Evolutionary conservation across 1,140 invertebrate genomes (phyloP), one percentile per base, ranked within the genome.

Genomic region (Lepidotrigona ventralis): DNA sequence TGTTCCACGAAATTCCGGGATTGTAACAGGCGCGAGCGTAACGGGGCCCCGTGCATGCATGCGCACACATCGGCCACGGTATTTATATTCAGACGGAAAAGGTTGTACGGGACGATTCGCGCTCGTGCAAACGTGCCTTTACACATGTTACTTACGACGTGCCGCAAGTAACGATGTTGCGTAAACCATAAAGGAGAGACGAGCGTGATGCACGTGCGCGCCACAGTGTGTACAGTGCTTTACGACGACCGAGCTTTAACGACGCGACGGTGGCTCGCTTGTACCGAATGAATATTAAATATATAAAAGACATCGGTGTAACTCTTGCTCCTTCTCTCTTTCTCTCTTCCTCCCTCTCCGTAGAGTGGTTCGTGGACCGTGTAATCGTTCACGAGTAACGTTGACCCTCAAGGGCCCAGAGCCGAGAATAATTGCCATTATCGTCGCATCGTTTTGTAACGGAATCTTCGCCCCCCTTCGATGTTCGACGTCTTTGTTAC

Each of bases 91-190:
- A 74, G 46, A 68, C 46, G 26, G 76, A 77, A 23, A 58, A 60
- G 46, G 76, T 80, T 51, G 75, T 58, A 68, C 54, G 56, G 29
- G 69, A 72, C 66, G 80, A 88, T 85, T 88, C 79, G 72, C 74
- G 83, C 69, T 85, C 83, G 83, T 68, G 72, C 85, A 60, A 87
- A 81, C 85, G 85, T 51, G 68, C 71, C 81, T 85, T 85, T 88
- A 88, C 87, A 88, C 80, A 64, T 85, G 87, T 88, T 88, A 88
- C 77, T 88, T 88, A 88, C 87, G 84, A 88, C 87, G 87, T 88
- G 87, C 80, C 84, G 80, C 82, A 63, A 87, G 85, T 88, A 88
- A 88, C 83, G 83, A 88, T 86, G 79, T 81, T 85, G 81, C 70
- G 63, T 54, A 51, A 54, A 53, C 72, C 81, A 81, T 78, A 80